Base-by-base conservation (phyloP, 2,888 invertebrate genomes). In the Encarsia formosa region DNA sequence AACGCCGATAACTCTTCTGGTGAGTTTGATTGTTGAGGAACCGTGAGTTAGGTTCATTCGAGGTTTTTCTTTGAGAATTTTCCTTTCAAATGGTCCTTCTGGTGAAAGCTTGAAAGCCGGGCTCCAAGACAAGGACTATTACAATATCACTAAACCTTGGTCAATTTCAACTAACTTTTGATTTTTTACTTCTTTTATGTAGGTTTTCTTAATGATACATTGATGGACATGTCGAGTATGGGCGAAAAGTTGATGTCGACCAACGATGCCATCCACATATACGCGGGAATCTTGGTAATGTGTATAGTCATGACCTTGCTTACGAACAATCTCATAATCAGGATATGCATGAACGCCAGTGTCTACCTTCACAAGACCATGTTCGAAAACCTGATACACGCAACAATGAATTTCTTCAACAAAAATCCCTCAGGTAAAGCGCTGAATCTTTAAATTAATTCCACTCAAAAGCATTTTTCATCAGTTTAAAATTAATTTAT, bases 351-450 rank as follows among this genome's bases (percentile, higher is more conserved):
- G 80, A 81, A 80, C 24, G 84, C 90, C 18, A 88, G 90, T 0
- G 82, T 81, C 58, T 79, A 76, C 46, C 76, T 92, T 2, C 92
- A 93, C 74, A 84, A 86, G 65, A 76, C 74, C 24, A 91, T 91
- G 88, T 89, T 92, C 72, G 75, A 79, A 22, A 81, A 84, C 61
- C 79, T 92, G 26, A 71, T 91, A 13, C 77, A 84, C 56, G 84
- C 88, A 0, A 86, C 88, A 0, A 86, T 90, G 79, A 75, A 82
- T 19, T 92, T 92, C 75, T 92, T 92, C 71, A 87, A 91, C 69
- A 84, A 82, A 8, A 90, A 91, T 72, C 87, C 91, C 0, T 85
- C 88, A 13, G 34, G 34, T 34, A 34, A 34, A 15, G 16, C 15
- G 5, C 16, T 5, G 9, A 15, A 34, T 34, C n/a, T n/a, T 34